Evolutionary conservation across 2,113 vertebrate genomes (phyloP), one percentile per base, ranked within the genome.

Genomic region (Hippocampus abdominalis): DNA sequence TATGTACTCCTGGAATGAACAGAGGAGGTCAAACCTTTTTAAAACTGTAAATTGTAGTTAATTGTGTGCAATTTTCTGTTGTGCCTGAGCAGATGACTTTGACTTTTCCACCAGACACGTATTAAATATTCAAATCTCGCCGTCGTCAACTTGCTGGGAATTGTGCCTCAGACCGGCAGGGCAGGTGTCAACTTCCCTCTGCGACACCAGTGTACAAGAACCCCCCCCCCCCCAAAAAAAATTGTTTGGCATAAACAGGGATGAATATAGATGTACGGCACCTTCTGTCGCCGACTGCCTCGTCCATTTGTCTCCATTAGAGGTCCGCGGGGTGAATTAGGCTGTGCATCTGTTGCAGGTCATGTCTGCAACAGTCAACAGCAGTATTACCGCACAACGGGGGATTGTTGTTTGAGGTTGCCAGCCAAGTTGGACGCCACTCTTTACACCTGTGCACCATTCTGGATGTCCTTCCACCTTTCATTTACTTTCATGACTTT

Each of bases 261-360:
- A 84, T 84, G 80, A 85, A 88, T 88, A 77, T 82, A 82, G 76
- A 84, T 80, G 81, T 74, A 74, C 51, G 39, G 73, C 74, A 76
- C 86, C 86, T 79, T 88, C 87, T 87, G 87, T 82, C 64, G 73
- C 79, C 69, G 49, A 61, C 71, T 21, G 68, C 46, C 72, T 74
- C 69, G 66, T 82, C 82, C 86, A 89, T 89, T 89, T 86, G 84
- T 88, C 87, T 88, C 84, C 84, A 89, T 91, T 89, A 89, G 80
- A 59, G 63, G 73, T 76, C 76, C 64, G 79, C 73, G 72, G 70
- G 67, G 84, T 70, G 82, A 87, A 89, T 88, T 86, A 89, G 86
- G 82, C 77, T 16, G 77, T 73, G 85, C 88, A 88, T 86, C 89
- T 89, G 89, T 80, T 76, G 81, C 80, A 69, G 88, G 85, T 89